Evolutionary conservation across 1,140 invertebrate species (phyloP).

Genomic region (Drosophila ananassae): DNA sequence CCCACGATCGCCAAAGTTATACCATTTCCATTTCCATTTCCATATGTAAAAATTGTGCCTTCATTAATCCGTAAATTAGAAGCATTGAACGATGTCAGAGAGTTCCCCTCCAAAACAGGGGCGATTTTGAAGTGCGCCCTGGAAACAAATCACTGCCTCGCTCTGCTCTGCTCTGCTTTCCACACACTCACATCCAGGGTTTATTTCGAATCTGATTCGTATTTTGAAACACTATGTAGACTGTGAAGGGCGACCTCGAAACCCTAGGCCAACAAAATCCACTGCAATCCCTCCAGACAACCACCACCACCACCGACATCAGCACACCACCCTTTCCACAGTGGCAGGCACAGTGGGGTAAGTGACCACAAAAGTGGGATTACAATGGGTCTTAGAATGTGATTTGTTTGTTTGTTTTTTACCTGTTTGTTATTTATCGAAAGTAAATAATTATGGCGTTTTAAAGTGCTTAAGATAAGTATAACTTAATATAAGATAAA

Average conservation of each 20-base stretch:
- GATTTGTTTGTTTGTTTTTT: no score
- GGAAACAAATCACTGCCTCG: slow-evolving; percentile 65
- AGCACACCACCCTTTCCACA: neutral
- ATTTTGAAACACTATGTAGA: slow-evolving; percentile 17
- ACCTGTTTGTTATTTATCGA: neutral
- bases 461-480: no score
- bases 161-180: no score
- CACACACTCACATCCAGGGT: slow-evolving; percentile 6
- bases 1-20: slow-evolving; percentile 62
- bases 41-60: slow-evolving; percentile 79
- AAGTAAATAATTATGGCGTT: no score
- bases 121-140: slow-evolving; percentile 17
- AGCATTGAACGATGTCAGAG: slow-evolving; percentile 73
- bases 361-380: neutral
- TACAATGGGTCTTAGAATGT: neutral
- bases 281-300: slow-evolving; percentile 45
- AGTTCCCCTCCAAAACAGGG: slow-evolving; percentile 3
- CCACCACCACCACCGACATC: slow-evolving; percentile 1
- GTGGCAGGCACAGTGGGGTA: slow-evolving; percentile 45
- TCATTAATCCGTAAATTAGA: slow-evolving; percentile 82
- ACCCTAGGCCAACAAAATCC: slow-evolving; percentile 36
- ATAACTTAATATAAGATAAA: no score
- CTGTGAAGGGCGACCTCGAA: slow-evolving; percentile 28
- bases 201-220: slow-evolving; percentile 20
- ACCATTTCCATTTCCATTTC: slow-evolving; percentile 45